These are phyloP conservation scores for Pteronura brasiliensis DNA, from an alignment of 2,113 vertebrate genomes.

Conservation along the genomic window DNA sequence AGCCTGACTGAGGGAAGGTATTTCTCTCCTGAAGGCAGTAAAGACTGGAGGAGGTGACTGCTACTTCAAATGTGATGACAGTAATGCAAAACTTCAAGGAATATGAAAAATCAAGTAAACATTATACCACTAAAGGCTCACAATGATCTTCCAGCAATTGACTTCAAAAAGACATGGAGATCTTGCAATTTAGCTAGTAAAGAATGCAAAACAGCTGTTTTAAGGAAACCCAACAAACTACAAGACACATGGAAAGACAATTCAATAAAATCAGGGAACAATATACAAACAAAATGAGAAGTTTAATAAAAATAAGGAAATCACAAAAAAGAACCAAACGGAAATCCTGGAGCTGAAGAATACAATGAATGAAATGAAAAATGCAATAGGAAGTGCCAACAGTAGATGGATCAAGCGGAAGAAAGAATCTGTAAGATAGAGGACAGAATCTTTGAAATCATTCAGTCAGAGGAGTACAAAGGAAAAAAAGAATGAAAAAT, in stretches of 20 bases:
- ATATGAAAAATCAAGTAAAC: background rate
- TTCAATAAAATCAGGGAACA: background rate
- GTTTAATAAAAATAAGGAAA: background rate
- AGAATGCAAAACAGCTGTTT: background rate
- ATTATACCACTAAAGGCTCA: background rate
- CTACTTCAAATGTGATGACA: background rate
- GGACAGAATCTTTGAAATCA: background rate
- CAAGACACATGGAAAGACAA: background rate
- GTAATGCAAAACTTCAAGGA: background rate
- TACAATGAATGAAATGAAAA: background rate
- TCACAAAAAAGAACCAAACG: background rate
- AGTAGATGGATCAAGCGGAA: background rate
- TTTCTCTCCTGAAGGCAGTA: background rate
- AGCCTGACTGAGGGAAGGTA: background rate
- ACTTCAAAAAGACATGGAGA: background rate
- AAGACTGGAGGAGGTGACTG: background rate
- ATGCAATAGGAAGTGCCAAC: background rate
- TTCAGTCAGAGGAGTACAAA: background rate
- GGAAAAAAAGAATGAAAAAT: background rate
- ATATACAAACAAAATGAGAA: background rate
- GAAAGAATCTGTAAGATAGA: background rate
- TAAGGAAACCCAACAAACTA: background rate
- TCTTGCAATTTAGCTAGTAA: background rate
- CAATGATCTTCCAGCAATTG: background rate
- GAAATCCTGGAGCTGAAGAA: background rate